A percentile compares a stretch with the other conserved stretches of the same genome.
These are phyloP conservation scores for Physella acuta DNA, from an alignment of 1,140 invertebrate genomes.

Conservation along the genomic window DNA sequence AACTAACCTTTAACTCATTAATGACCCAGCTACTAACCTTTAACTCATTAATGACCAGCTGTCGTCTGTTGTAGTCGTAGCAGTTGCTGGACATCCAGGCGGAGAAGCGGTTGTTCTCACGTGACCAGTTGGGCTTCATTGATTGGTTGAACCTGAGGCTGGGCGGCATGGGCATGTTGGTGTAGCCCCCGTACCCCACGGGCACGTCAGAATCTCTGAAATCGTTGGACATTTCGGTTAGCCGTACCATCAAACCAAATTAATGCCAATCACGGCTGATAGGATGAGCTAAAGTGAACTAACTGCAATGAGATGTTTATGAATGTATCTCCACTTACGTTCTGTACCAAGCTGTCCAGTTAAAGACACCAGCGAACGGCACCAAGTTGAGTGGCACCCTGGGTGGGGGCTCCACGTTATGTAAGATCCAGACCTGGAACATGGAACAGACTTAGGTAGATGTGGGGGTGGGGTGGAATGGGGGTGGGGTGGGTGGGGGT, in stretches of 20 bases:
- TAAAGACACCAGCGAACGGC: slow-evolving; percentile 35
- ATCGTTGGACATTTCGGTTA: too few species aligned
- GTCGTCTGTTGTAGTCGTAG: slow-evolving; percentile 62
- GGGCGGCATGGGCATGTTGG: slow-evolving; percentile 2
- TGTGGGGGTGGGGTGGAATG: too few species aligned
- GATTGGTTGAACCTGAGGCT: slow-evolving; percentile 26
- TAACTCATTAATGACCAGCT: slow-evolving; percentile 64
- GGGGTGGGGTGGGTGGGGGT: too few species aligned
- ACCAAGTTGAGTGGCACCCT: slow-evolving; percentile 32
- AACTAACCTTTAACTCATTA: neutral
- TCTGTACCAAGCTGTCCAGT: slow-evolving; percentile 49
- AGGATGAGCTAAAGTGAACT: neutral
- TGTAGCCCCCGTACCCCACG: slow-evolving; percentile 39
- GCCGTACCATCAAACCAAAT: too few species aligned
- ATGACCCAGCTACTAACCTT: slow-evolving; percentile 50
- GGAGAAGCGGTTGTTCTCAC: slow-evolving; percentile 50
- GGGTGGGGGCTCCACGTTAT: slow-evolving; percentile 42
- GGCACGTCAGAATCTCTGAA: slow-evolving; percentile 39
- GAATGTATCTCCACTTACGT: neutral
- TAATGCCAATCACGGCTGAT: too few species aligned
- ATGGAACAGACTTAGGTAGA: neutral
- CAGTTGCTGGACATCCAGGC: slow-evolving; percentile 72
- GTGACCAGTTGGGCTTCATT: slow-evolving; percentile 27
- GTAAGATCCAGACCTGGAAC: slow-evolving; percentile 40
- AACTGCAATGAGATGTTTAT: neutral